phyloP scores from a whole-genome alignment of 1,140 invertebrate species.

The Glomeris maerens region DNA sequence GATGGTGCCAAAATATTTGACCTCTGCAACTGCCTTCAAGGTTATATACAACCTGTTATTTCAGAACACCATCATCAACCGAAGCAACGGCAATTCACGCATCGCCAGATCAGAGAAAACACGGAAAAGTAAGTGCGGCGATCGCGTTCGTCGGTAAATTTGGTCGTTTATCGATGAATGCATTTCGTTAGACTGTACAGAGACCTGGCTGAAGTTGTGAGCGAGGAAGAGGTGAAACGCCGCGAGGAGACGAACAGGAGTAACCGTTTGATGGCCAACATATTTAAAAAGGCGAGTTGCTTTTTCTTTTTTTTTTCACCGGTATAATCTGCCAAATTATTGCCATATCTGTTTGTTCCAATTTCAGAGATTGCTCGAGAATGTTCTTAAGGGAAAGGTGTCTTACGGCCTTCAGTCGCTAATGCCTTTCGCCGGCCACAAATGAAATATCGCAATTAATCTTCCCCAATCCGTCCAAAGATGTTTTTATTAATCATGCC shows the following conservation, averaged over 20 bases:
- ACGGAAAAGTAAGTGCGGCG: neutral
- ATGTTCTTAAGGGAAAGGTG: conserved; percentile 1
- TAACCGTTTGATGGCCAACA: conserved; percentile 16
- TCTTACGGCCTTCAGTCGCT: neutral
- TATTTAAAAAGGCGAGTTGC: conserved; percentile 21
- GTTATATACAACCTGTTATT: too few relatives aligned
- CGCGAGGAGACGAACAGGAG: neutral
- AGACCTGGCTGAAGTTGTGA: neutral
- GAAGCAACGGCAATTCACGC: neutral
- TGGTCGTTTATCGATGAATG: neutral
- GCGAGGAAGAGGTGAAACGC: neutral
- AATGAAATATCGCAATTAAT: neutral
- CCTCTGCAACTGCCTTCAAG: too few relatives aligned
- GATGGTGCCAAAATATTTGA: too few relatives aligned
- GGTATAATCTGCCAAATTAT: conserved; percentile 10
- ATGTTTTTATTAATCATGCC: conserved; percentile 10
- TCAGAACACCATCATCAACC: neutral
- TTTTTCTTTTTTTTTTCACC: conserved; percentile 18
- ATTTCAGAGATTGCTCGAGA: neutral
- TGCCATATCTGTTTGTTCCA: neutral
- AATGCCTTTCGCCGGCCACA: neutral
- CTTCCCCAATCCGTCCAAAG: conserved; percentile 2
- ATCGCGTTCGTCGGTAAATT: neutral
- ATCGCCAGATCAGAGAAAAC: neutral
- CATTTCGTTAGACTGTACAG: conserved; percentile 4